Evolutionary conservation across 2,113 vertebrate genomes (phyloP).

Genomic region (Ariopsis seemanni): DNA sequence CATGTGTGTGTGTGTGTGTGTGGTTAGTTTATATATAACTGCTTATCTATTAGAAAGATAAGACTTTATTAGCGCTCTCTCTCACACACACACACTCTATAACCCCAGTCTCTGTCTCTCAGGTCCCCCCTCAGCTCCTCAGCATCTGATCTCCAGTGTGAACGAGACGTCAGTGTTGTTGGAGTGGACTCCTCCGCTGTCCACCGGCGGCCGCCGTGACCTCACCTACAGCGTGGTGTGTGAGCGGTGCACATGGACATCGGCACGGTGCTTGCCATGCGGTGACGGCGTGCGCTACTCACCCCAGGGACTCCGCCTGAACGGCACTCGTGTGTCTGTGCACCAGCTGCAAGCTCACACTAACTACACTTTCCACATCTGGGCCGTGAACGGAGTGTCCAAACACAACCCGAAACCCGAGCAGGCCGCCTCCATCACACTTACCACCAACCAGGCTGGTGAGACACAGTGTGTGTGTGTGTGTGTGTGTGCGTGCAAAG

Average conservation of each 20-base stretch:
- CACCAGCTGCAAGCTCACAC: constrained; percentile 96
- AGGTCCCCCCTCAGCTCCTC: constrained; percentile 93
- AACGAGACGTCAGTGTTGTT: constrained; percentile 96
- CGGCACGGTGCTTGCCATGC: constrained; percentile 83
- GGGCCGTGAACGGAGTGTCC: constrained; percentile 95
- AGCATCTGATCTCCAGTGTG: constrained; percentile 95
- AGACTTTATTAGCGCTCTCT: constrained; percentile 6
- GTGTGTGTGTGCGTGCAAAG: not conserved
- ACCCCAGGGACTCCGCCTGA: constrained; percentile 89
- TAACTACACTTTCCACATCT: constrained; percentile 98
- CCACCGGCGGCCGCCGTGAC: constrained; percentile 88
- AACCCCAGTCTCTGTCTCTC: not conserved
- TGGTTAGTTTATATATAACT: constrained; percentile 36
- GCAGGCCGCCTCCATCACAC: constrained; percentile 91
- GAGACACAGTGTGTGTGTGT: constrained; percentile 57
- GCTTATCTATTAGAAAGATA: constrained; percentile 37
- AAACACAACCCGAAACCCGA: constrained; percentile 87
- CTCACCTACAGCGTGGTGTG: constrained; percentile 93
- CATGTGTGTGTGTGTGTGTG: constrained; percentile 21
- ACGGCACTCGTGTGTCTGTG: constrained; percentile 87
- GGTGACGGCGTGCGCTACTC: constrained; percentile 90
- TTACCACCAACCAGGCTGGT: constrained; percentile 99
- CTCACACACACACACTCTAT: not conserved
- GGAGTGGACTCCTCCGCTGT: constrained; percentile 91
- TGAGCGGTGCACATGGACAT: constrained; percentile 84